These are phyloP conservation scores for Garra rufa DNA, from an alignment of 2,113 vertebrate species.

Conservation along the genomic window DNA sequence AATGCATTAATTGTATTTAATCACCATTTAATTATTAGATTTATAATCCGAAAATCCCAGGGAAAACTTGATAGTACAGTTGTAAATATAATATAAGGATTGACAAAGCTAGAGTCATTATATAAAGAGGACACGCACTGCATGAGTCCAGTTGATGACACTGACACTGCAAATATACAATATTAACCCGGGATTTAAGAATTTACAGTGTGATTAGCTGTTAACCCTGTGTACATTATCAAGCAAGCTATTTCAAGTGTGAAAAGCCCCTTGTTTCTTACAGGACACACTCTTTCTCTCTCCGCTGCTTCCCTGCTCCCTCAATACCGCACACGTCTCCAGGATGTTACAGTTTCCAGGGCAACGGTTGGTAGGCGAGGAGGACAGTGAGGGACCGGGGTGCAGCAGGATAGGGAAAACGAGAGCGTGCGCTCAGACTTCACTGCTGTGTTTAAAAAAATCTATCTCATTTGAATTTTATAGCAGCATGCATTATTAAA, in stretches of 20 bases:
- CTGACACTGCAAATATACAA: neutral
- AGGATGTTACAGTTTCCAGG: constrained; percentile 58
- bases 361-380: constrained; percentile 54
- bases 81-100: too few species aligned
- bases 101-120: too few species aligned
- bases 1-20: too few species aligned
- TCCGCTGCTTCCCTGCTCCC: neutral
- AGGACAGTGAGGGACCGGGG: constrained; percentile 34
- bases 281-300: neutral
- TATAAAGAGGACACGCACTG: too few species aligned
- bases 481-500: constrained; percentile 58
- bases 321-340: constrained; percentile 20
- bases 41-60: too few species aligned
- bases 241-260: neutral
- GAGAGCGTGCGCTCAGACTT: constrained; percentile 40
- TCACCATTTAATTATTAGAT: too few species aligned
- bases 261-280: neutral
- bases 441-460: constrained; percentile 44
- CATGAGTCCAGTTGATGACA: neutral
- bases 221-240: neutral
- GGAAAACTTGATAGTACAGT: too few species aligned
- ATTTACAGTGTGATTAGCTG: neutral
- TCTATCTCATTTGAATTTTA: constrained; percentile 54
- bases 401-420: constrained; percentile 19
- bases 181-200: neutral